Evolutionary conservation across 2,113 vertebrate genomes (phyloP).

Genomic region (Microcebus lehilahytsara): DNA sequence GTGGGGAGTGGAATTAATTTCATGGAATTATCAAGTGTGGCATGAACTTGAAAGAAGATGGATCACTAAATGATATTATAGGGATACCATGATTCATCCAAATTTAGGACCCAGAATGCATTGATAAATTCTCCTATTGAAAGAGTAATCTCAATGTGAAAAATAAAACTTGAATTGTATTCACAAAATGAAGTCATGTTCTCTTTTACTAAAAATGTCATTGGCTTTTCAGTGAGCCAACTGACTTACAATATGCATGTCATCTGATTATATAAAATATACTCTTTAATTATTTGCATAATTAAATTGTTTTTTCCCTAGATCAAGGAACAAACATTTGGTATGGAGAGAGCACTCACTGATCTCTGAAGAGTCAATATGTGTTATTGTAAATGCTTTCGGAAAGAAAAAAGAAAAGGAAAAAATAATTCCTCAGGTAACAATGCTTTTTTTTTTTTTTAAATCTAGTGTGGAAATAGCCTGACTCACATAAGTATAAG

Average conservation of each 20-base stretch:
- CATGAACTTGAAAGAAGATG: background rate
- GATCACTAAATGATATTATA: background rate
- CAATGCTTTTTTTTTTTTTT: background rate
- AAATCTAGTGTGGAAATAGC: background rate
- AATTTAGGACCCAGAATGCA: background rate
- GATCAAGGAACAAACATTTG: background rate
- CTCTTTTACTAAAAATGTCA: background rate
- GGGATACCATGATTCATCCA: background rate
- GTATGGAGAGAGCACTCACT: background rate
- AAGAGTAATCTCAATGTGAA: background rate
- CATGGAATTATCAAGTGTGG: background rate
- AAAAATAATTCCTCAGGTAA: constrained; percentile 19
- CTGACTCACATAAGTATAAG: background rate
- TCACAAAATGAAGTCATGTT: background rate
- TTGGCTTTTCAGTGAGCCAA: background rate
- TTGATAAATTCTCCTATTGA: background rate
- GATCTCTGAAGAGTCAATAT: background rate
- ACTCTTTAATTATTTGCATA: background rate
- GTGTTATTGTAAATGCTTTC: constrained; percentile 13
- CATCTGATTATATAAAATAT: background rate
- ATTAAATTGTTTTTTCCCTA: background rate
- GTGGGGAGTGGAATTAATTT: constrained; percentile 25
- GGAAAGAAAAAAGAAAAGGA: background rate
- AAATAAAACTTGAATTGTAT: background rate
- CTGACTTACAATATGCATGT: background rate